Percentiles rank a stretch among this genome's conserved stretches.
These are phyloP conservation scores for Uromys caudimaculatus DNA, from an alignment of 2,797 vertebrate genomes.

Conservation along the genomic window DNA sequence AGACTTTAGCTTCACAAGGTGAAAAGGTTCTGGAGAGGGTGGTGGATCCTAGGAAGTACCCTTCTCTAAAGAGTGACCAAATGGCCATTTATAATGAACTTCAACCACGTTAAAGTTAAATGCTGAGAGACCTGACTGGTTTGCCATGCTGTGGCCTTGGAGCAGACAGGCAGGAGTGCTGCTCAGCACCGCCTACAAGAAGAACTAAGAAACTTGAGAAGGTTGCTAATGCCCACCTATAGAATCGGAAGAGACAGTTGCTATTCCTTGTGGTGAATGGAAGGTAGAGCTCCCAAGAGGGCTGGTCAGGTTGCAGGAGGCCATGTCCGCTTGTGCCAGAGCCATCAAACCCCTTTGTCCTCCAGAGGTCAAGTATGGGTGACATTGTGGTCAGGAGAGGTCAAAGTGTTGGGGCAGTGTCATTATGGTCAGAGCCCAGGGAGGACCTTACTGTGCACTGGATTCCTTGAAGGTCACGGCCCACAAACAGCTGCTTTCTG, in stretches of 20 bases:
- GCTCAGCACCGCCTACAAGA: background rate
- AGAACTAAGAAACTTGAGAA: background rate
- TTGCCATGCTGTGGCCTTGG: background rate
- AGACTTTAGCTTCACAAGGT: background rate
- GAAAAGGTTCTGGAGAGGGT: background rate
- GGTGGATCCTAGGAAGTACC: background rate
- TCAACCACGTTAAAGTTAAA: background rate
- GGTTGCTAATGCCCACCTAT: rapidly evolving
- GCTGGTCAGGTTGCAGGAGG: background rate
- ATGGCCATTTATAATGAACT: background rate
- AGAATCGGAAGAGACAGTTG: background rate
- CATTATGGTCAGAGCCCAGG: background rate
- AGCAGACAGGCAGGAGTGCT: background rate
- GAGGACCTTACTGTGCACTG: rapidly evolving
- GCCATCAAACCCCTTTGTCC: background rate
- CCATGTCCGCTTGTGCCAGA: too few species aligned
- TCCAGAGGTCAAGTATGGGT: background rate
- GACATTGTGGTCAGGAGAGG: background rate
- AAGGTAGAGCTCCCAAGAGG: background rate
- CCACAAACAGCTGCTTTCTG: rapidly evolving
- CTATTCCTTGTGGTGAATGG: too few species aligned
- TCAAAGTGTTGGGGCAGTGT: background rate
- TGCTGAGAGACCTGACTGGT: background rate
- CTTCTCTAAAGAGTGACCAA: background rate
- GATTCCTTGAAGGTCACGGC: background rate